Base-by-base conservation (phyloP, 2,113 vertebrate genomes). In the Danionella cerebrum region DNA sequence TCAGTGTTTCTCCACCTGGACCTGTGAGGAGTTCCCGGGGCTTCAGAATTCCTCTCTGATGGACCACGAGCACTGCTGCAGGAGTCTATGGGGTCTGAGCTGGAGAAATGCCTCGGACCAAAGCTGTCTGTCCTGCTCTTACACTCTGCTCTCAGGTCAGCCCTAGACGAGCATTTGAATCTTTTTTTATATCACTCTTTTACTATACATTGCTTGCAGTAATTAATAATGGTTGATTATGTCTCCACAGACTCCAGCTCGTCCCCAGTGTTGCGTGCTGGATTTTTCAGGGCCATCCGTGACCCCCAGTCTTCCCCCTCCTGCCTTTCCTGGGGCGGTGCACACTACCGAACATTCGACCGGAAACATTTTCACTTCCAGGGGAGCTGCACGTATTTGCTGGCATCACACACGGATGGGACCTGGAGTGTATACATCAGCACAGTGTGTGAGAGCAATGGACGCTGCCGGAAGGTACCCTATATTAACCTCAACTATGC, bases 261-360 rank as follows among this genome's bases (percentile, higher is more conserved):
- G 0, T 81, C 84, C 16, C 86, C 88, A 1, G 41, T 84, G 21
- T 74, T 86, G 18, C 84, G 84, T 0, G 74, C 84, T 1, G 83
- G 83, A 11, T 70, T 87, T 10, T 62, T 82, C 5, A 80, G 86
- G 2, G 72, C 82, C 10, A 47, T 74, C 39, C 74, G 71, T 42
- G 76, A 16, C 41, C 79, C 73, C 7, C 84, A 70, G 13, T 80
- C 82, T n/a, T 87, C 79, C 0, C 88, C 89, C 73, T 85, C 88
- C 12, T 98, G 95, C 54, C 63, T 85, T 75, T 78, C 88, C 52
- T 96, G 93, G 94, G 91, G 90, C 0, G 88, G 92, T n/a, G 84
- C 88, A 14, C 90, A 90, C 33, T 93, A 88, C 74, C 90, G 87
- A 33, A 90, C 87, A 44, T 97, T 96, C 14, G 94, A 96, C 0